A percentile compares a stretch with the other conserved stretches of the same genome.
Evolutionary conservation across 2,113 vertebrate species (phyloP).

Genomic region (Progne subis): DNA sequence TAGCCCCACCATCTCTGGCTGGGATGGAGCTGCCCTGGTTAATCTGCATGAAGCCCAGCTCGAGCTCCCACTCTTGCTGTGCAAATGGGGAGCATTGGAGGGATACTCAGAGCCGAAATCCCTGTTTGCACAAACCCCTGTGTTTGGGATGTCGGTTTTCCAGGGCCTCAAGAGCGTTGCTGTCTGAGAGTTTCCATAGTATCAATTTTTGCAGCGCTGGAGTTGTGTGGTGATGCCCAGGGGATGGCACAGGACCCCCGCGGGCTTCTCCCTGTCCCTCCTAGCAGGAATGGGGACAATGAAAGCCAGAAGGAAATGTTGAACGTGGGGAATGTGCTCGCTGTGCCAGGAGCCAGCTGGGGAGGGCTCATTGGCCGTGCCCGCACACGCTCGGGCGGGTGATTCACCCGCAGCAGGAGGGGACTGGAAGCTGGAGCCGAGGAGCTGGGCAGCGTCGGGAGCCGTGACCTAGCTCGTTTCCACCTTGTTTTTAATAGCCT

Average conservation of each 20-base stretch:
- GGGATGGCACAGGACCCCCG: rapidly evolving
- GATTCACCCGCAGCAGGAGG: slow-evolving; percentile 51
- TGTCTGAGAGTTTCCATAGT: rapidly evolving
- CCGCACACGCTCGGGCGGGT: slow-evolving; percentile 22
- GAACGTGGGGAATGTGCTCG: not conserved
- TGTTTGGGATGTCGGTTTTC: rapidly evolving
- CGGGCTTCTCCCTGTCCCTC: not conserved
- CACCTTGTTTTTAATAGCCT: slow-evolving; percentile 4
- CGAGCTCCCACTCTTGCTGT: not conserved
- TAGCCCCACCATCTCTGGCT: not conserved
- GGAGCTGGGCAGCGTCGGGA: not conserved
- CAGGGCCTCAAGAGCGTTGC: rapidly evolving
- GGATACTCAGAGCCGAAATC: not conserved
- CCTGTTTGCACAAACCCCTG: rapidly evolving
- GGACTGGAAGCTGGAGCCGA: not conserved
- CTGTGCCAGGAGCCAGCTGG: not conserved
- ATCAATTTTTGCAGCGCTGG: not conserved
- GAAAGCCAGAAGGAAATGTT: not conserved
- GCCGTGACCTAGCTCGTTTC: not conserved
- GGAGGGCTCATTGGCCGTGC: not conserved
- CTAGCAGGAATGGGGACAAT: not conserved
- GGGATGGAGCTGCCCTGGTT: not conserved
- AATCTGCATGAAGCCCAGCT: rapidly evolving
- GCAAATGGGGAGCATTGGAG: rapidly evolving
- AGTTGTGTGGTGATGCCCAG: rapidly evolving